Conservation (phyloP, 2,113 vertebrate genomes). For the Sceloporus undulatus region DNA sequence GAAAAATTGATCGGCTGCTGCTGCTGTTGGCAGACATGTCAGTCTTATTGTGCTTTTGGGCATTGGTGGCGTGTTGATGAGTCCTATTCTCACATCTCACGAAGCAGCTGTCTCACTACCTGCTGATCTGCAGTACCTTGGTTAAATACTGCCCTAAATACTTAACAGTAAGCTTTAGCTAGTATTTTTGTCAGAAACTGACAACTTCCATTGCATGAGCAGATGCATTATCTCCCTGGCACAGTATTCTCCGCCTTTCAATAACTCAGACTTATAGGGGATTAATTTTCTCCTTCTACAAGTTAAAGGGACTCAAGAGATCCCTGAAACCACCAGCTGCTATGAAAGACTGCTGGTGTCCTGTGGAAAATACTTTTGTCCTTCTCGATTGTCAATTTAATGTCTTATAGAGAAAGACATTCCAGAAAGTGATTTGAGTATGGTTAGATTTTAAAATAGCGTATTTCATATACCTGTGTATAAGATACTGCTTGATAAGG, state of each 20-base stretch:
- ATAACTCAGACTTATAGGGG: background rate
- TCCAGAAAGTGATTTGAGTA: background rate
- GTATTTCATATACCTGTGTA: background rate
- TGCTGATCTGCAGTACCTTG: background rate
- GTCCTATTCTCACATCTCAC: background rate
- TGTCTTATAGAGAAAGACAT: background rate
- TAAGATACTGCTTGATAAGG: background rate
- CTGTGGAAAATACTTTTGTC: background rate
- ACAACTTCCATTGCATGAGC: slow-evolving; percentile 4
- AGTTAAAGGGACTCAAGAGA: slow-evolving; percentile 15
- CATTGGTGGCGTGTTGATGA: background rate
- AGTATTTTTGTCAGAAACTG: slow-evolving; percentile 12
- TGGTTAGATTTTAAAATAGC: background rate
- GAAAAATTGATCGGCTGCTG: background rate
- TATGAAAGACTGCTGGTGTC: background rate
- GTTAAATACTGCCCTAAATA: slow-evolving; percentile 12
- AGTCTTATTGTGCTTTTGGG: background rate
- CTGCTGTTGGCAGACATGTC: background rate
- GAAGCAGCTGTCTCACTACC: background rate
- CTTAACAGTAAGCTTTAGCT: slow-evolving; percentile 24
- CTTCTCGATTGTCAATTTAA: background rate
- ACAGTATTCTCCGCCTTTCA: background rate
- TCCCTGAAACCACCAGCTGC: background rate
- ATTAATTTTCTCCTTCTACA: background rate
- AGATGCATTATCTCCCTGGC: background rate